Conservation (phyloP, 2,113 vertebrate species). For the Pandion haliaetus region DNA sequence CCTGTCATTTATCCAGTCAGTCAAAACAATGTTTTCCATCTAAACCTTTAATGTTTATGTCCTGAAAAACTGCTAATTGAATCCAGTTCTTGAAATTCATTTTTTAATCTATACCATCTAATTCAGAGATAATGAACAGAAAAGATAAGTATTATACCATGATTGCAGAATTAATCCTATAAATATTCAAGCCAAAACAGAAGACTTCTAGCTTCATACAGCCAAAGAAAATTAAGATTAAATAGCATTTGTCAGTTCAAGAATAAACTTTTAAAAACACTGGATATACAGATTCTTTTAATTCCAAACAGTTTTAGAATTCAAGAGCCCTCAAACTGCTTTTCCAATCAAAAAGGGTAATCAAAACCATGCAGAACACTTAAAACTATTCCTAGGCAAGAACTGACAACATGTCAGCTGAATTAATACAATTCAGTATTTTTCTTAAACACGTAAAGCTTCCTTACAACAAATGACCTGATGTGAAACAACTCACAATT, state of each 20-base stretch:
- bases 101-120: conserved; percentile 73
- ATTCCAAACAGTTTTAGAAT: conserved; percentile 63
- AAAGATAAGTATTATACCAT: conserved; percentile 36
- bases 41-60: conserved; percentile 82
- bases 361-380: conserved; percentile 39
- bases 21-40: conserved; percentile 86
- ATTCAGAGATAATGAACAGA: conserved; percentile 68
- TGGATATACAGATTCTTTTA: conserved; percentile 54
- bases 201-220: conserved; percentile 47
- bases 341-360: conserved; percentile 65
- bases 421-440: conserved; percentile 6
- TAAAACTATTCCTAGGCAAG: conserved; percentile 52
- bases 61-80: conserved; percentile 81
- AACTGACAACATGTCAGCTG: conserved; percentile 22
- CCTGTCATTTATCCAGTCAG: conserved; percentile 83
- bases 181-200: conserved; percentile 61
- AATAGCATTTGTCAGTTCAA: conserved; percentile 47
- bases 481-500: background rate
- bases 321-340: conserved; percentile 50
- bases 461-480: conserved; percentile 5
- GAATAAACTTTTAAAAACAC: conserved; percentile 39
- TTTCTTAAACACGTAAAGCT: conserved; percentile 22
- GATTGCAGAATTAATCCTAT: conserved; percentile 47
- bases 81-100: conserved; percentile 74
- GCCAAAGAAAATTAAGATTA: conserved; percentile 56